Percentiles rank a stretch among this genome's conserved stretches.
Conservation (phyloP, 2,797 vertebrate species). For the Oryzias sinensis region DNA sequence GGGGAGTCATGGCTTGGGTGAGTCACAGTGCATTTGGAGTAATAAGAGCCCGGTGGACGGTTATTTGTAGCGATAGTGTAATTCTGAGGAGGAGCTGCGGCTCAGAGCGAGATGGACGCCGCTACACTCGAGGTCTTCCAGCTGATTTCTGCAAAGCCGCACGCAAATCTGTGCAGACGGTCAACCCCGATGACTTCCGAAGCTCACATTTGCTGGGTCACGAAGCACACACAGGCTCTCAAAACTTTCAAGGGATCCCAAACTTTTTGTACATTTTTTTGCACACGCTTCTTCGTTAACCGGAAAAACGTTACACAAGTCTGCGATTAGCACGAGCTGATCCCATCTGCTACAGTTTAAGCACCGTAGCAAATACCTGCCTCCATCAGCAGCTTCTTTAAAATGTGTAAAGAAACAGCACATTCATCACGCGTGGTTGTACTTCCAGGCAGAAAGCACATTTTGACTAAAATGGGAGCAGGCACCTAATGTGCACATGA, state of each 20-base stretch:
- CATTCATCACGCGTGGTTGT: background rate
- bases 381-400: slow-evolving; percentile 18
- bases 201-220: slow-evolving; percentile 32
- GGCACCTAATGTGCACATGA: background rate
- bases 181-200: slow-evolving; percentile 21
- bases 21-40: slow-evolving; percentile 23
- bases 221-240: slow-evolving; percentile 4
- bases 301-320: slow-evolving; percentile 7
- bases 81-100: slow-evolving; percentile 33
- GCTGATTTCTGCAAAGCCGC: slow-evolving; percentile 25
- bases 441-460: slow-evolving; percentile 7
- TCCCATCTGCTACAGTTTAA: slow-evolving; percentile 13
- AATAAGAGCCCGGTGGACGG: slow-evolving; percentile 7
- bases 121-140: slow-evolving; percentile 13
- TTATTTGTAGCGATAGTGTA: slow-evolving; percentile 38
- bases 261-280: background rate
- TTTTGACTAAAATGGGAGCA: background rate
- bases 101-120: slow-evolving; percentile 18
- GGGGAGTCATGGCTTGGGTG: background rate
- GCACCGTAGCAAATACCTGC: slow-evolving; percentile 15
- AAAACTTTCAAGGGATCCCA: background rate
- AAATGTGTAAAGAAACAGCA: slow-evolving; percentile 11
- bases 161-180: slow-evolving; percentile 31
- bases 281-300: too few relatives aligned
- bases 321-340: slow-evolving; percentile 14